phyloP scores from a whole-genome alignment of 2,888 invertebrate species.

The Lepidonotus clava region DNA sequence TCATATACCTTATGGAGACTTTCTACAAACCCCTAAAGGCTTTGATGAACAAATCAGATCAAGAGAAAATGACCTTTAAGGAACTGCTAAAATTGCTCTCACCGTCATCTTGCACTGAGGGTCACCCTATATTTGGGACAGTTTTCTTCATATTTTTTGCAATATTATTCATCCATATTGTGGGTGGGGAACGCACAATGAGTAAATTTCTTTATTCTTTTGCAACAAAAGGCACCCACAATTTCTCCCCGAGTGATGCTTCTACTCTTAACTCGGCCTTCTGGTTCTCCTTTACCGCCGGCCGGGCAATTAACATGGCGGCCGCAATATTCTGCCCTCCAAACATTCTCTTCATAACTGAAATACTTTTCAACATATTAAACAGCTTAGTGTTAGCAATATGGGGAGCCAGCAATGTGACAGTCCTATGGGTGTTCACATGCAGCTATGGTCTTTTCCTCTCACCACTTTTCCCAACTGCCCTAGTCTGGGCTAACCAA shows the following conservation, averaged over 20 bases:
- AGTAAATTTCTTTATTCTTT: conserved; percentile 53
- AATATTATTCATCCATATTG: conserved; percentile 50
- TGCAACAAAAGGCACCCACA: not conserved
- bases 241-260: not conserved
- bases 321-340: not conserved
- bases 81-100: not conserved
- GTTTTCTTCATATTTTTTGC: conserved; percentile 38
- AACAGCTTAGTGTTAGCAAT: not conserved
- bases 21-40: not conserved
- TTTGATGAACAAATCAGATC: not conserved
- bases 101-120: conserved; percentile 50
- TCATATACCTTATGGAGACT: not conserved
- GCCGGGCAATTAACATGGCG: conserved; percentile 17
- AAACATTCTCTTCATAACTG: not conserved
- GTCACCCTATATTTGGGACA: conserved; percentile 35
- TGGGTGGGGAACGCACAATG: conserved; percentile 56
- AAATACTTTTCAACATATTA: not conserved
- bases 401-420: not conserved
- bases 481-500: conserved; percentile 53
- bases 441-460: conserved; percentile 38
- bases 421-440: conserved; percentile 38
- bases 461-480: conserved; percentile 53
- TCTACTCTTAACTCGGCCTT: conserved; percentile 31
- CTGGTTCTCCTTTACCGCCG: conserved; percentile 53
- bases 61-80: not conserved